Evolutionary conservation across 2,797 vertebrate species (phyloP), one percentile per base, ranked within the genome.

Genomic region (Picus viridis): DNA sequence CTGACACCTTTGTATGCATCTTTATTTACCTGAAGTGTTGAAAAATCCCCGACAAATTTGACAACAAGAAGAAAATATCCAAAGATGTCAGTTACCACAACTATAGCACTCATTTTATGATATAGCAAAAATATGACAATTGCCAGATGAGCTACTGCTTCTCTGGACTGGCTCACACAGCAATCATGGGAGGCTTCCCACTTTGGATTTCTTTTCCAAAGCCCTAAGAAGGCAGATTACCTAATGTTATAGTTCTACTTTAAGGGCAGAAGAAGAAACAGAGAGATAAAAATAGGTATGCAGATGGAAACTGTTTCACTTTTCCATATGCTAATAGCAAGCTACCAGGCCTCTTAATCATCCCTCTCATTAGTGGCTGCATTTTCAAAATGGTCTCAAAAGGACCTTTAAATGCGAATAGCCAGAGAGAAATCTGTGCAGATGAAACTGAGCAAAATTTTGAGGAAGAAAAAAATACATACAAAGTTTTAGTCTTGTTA

Each of bases 311-410:
- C 16, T 29, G 43, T 64, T 95, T 86, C 34, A 56, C 62, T 92
- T 93, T 94, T 92, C 91, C 83, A 76, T 94, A 94, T 95, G 89
- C 92, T 95, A 89, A 93, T 95, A 89, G 63, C 64, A 76, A 93
- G 88, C 49, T 86, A 70, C 27, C 32, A 83, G 86, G 71, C 53
- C 71, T 91, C 73, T 84, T 95, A 89, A 95, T 93, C 79, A 96
- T 83, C 58, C 8, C 10, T 82, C 71, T 95, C 89, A 86, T 95
- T 94, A 94, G 74, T 6, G 59, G 57, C 84, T 93, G 75, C 76
- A 83, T 93, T 90, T 91, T 90, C 57, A 62, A 87, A 89, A 73
- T 47, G 63, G 57, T 75, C 73, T 94, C 81, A 64, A 71, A 90
- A 85, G 74, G 45, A 85, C 67, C 71, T 88, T 83, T 84, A 79